Evolutionary conservation across 2,888 invertebrate genomes (phyloP).

Genomic region (Choristoneura rosaceana): DNA sequence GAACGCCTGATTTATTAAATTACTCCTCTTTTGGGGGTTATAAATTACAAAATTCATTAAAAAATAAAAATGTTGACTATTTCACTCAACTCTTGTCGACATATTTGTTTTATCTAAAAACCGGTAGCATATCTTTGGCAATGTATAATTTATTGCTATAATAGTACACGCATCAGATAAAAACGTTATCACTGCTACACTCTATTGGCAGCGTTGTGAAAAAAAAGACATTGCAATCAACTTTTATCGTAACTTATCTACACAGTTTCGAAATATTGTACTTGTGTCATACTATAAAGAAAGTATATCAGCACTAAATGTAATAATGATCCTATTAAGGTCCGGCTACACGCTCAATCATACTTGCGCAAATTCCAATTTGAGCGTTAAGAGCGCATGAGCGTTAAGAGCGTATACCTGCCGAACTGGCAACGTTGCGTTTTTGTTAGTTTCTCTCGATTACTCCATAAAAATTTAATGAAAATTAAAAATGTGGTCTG

Average conservation of each 20-base stretch:
- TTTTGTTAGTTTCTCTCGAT: no score
- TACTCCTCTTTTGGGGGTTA: no score
- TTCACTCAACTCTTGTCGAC: neutral
- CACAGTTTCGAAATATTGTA: slow-evolving; percentile 20
- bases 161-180: slow-evolving; percentile 39
- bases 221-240: slow-evolving; percentile 37
- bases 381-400: no score
- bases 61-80: neutral
- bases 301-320: neutral
- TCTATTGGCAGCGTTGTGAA: slow-evolving; percentile 14
- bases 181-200: slow-evolving; percentile 9
- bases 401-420: no score
- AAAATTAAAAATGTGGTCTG: no score
- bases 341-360: no score
- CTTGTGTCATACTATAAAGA: neutral
- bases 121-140: slow-evolving; percentile 29
- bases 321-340: neutral
- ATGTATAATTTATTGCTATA: slow-evolving; percentile 39
- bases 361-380: no score
- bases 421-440: no score
- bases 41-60: no score
- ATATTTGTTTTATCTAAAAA: slow-evolving; percentile 29
- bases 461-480: no score
- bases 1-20: no score
- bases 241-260: slow-evolving; percentile 20